Evolutionary conservation across 2,113 vertebrate species (phyloP).

Genomic region (Noctilio leporinus): DNA sequence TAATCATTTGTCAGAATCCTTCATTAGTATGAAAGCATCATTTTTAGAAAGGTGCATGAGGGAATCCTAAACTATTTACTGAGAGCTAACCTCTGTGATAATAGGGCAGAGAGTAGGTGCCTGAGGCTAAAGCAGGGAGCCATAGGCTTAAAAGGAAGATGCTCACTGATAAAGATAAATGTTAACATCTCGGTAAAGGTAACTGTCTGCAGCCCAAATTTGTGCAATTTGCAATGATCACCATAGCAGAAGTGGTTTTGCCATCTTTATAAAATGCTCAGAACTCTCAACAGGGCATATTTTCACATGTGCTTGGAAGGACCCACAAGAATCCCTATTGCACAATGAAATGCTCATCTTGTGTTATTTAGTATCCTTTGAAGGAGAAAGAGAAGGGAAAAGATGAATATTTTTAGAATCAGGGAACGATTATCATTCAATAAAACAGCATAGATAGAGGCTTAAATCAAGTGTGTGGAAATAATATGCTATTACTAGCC

Average conservation of each 20-base stretch:
- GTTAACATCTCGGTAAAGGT: not conserved
- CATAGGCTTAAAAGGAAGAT: not conserved
- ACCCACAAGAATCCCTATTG: not conserved
- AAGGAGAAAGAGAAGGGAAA: not conserved
- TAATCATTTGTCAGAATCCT: not conserved
- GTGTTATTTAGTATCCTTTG: not conserved
- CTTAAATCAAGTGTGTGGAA: conserved; percentile 64
- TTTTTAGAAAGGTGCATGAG: not conserved
- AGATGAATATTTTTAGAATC: conserved; percentile 50
- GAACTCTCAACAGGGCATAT: not conserved
- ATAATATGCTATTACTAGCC: conserved; percentile 54
- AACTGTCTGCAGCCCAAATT: conserved; percentile 14
- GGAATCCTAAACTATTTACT: not conserved
- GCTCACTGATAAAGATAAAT: not conserved
- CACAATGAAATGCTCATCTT: conserved; percentile 3
- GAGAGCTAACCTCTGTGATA: not conserved
- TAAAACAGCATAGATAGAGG: conserved; percentile 35
- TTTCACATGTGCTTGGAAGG: not conserved
- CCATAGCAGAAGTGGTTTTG: not conserved
- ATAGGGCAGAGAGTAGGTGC: not conserved
- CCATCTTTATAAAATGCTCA: not conserved
- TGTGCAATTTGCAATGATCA: not conserved
- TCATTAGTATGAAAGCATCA: not conserved
- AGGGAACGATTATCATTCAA: conserved; percentile 43
- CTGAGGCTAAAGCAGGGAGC: not conserved